A percentile compares a stretch with the other conserved stretches of the same genome.
phyloP scores from a whole-genome alignment of 2,888 invertebrate species.

The Lutraria lutraria region DNA sequence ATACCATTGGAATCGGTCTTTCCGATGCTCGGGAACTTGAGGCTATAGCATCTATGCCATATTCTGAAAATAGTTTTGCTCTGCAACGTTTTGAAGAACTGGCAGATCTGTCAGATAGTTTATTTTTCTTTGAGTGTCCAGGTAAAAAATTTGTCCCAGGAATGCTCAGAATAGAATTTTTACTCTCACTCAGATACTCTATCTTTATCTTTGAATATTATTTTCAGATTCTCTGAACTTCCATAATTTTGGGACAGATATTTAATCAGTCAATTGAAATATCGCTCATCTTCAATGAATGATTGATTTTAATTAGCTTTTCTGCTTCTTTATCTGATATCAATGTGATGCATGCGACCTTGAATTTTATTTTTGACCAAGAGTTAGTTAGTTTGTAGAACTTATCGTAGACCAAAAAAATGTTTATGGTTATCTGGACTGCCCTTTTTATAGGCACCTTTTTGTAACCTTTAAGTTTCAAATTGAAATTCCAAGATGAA shows the following conservation, averaged over 20 bases:
- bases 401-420: too few relatives aligned
- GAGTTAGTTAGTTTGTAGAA: too few relatives aligned
- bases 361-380: too few relatives aligned
- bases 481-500: too few relatives aligned
- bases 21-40: conserved; percentile 74
- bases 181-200: not conserved
- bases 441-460: too few relatives aligned
- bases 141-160: conserved; percentile 21
- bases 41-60: conserved; percentile 73
- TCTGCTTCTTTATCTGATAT: not conserved
- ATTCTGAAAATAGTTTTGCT: conserved; percentile 68
- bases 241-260: not conserved
- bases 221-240: not conserved
- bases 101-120: conserved; percentile 40
- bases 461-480: too few relatives aligned
- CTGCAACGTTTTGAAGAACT: conserved; percentile 72
- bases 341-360: not conserved
- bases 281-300: too few relatives aligned
- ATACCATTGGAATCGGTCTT: conserved; percentile 75
- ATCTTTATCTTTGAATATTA: not conserved
- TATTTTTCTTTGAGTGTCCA: conserved; percentile 43
- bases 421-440: too few relatives aligned
- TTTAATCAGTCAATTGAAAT: too few relatives aligned
- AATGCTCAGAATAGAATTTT: not conserved
- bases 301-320: not conserved